Evolutionary conservation across 1,140 invertebrate species (phyloP).

Genomic region (Polypedilum pembai): DNA sequence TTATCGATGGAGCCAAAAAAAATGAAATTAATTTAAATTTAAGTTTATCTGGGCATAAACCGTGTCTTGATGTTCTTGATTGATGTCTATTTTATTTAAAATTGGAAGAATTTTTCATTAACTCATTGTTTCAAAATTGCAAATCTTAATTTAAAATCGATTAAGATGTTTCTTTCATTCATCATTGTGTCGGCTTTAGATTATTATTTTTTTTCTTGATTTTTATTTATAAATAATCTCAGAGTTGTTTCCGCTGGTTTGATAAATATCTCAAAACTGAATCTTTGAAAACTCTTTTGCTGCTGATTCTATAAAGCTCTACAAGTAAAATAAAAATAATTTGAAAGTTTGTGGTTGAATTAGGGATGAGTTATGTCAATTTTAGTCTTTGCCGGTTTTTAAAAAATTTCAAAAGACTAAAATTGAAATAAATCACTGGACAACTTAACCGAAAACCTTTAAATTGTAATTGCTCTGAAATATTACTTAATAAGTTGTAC

Average conservation of each 20-base stretch:
- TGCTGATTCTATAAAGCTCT: no score
- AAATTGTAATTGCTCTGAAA: background rate
- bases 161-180: background rate
- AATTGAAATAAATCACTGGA: no score
- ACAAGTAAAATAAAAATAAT: no score
- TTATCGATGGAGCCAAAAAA: background rate
- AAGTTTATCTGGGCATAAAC: background rate
- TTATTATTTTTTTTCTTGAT: background rate
- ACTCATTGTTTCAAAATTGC: slow-evolving; percentile 5
- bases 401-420: no score
- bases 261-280: no score
- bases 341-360: no score
- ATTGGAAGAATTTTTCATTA: background rate
- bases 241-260: no score
- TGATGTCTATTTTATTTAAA: slow-evolving; percentile 14
- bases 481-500: no score
- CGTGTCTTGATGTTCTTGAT: slow-evolving; percentile 16
- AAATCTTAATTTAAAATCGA: background rate
- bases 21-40: background rate
- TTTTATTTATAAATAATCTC: no score
- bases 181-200: slow-evolving; percentile 8
- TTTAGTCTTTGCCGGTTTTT: no score
- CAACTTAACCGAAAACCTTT: background rate
- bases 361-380: no score
- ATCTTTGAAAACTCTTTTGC: no score